Evolutionary conservation across 1,140 invertebrate genomes (phyloP), one percentile per base, ranked within the genome.

Genomic region (Caenorhabditis remanei): DNA sequence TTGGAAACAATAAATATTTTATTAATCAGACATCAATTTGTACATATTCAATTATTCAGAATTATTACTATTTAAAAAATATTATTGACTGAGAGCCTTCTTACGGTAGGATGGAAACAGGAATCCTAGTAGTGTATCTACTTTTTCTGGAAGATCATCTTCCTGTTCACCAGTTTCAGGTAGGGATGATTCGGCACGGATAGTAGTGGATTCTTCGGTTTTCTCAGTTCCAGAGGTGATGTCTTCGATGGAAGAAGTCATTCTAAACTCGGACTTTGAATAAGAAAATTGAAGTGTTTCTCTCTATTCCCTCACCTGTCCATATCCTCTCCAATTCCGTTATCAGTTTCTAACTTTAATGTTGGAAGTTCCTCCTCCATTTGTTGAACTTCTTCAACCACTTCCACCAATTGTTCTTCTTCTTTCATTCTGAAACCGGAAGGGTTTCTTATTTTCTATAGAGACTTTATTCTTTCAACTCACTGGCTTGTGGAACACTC

Each of bases 81-180:
- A 43, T 41, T 50, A 79, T 13, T 50, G 71, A 50, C 71, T 79
- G 46, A 79, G 53, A 8, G 46, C 46, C 11, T 79, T 79, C 46
- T 32, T 79, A 24, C 71, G n/a, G 71, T 79, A 79, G 9, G 71
- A 79, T 50, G 71, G 71, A 11, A 79, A 79, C 46, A 79, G 46
- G 71, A 79, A 79, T 11, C 71, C 71, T 53, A 79, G 46, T 5
- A 79, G 71, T 4, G 71, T 79, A n/a, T 79, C 71, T 7, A 79
- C 71, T 53, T 79, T 79, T 40, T 79, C 71, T 50, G 71, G 71
- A 79, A 79, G 71, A 79, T 79, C 71, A 24, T 79, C 71, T 53
- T 79, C 71, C 53, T 50, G 46, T n/a, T 79, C 71, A 9, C 41
- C 40, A 8, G 24, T 13, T 21, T 46, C 67, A 48, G 67, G 41